Percentiles rank a stretch among this genome's conserved stretches.
Conservation (phyloP, 2,797 vertebrate species). For the Sebastes iracundus region DNA sequence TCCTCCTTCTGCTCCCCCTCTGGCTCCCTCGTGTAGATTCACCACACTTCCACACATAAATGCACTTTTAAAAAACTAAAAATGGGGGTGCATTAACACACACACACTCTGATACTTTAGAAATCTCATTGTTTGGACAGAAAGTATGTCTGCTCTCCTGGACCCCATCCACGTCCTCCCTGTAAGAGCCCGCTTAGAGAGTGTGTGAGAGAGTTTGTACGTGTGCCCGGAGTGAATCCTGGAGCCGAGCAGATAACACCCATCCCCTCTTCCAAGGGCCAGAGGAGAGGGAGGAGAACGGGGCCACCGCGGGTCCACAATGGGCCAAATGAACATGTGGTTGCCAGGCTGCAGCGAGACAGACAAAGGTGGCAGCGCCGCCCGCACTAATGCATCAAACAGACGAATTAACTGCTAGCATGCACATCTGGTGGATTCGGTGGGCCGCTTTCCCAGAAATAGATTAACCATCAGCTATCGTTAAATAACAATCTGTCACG, state of each 20-base stretch:
- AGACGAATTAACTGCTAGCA: conserved; percentile 57
- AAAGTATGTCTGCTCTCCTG: conserved; percentile 54
- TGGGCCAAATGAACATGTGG: conserved; percentile 57
- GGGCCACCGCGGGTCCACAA: conserved; percentile 41
- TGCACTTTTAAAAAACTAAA: neutral
- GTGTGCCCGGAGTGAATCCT: conserved; percentile 68
- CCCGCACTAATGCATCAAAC: conserved; percentile 63
- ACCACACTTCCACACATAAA: conserved; percentile 7
- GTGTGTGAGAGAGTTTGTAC: conserved; percentile 56
- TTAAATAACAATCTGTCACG: conserved; percentile 67
- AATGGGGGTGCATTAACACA: neutral
- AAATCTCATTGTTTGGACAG: conserved; percentile 61
- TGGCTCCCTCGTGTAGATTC: conserved; percentile 11
- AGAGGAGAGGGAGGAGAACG: conserved; percentile 43
- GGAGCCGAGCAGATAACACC: conserved; percentile 74
- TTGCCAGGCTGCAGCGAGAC: conserved; percentile 53
- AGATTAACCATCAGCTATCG: conserved; percentile 67
- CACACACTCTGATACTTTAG: neutral
- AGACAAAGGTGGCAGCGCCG: conserved; percentile 68
- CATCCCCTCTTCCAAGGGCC: conserved; percentile 52
- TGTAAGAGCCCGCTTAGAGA: conserved; percentile 57
- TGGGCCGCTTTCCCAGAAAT: conserved; percentile 69
- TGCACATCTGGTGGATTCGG: conserved; percentile 65
- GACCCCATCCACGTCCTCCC: conserved; percentile 52
- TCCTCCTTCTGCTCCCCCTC: conserved; percentile 18